Evolutionary conservation across 2,113 vertebrate species (phyloP).

Genomic region (Cyanocitta stelleri): DNA sequence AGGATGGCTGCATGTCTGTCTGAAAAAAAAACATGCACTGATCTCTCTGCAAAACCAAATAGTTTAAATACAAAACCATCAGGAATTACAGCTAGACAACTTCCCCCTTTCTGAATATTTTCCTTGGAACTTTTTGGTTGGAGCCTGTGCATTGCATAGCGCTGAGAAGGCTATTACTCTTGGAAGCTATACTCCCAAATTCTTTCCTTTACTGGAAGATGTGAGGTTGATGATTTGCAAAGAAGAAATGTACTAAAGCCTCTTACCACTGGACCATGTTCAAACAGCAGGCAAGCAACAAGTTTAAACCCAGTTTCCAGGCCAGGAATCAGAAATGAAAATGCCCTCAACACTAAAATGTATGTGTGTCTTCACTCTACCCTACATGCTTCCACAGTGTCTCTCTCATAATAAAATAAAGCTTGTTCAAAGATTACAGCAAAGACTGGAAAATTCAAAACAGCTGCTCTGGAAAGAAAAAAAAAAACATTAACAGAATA

Average conservation of each 20-base stretch:
- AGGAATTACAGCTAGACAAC: background rate
- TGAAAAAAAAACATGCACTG: background rate
- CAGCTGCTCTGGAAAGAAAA: background rate
- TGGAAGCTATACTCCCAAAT: conserved; percentile 46
- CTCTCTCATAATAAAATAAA: background rate
- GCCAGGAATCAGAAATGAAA: conserved; percentile 10
- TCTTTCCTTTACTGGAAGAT: conserved; percentile 56
- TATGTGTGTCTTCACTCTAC: background rate
- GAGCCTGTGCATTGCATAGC: background rate
- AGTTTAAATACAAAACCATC: background rate
- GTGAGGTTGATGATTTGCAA: conserved; percentile 51
- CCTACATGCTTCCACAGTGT: background rate
- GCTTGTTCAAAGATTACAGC: background rate
- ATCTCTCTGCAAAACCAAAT: background rate
- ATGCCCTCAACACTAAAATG: background rate
- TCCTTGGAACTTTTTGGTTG: conserved; percentile 6
- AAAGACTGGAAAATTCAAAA: background rate
- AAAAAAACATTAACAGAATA: background rate
- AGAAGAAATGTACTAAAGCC: conserved; percentile 40
- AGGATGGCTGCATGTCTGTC: background rate
- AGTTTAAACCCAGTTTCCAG: conserved; percentile 16
- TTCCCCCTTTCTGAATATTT: background rate
- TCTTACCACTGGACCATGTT: conserved; percentile 31
- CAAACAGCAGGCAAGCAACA: conserved; percentile 47
- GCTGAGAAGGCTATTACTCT: conserved; percentile 23